Percentiles rank a stretch among this genome's conserved stretches.
Evolutionary conservation across 2,888 invertebrate genomes (phyloP).

Genomic region (Tetranychus piercei): DNA sequence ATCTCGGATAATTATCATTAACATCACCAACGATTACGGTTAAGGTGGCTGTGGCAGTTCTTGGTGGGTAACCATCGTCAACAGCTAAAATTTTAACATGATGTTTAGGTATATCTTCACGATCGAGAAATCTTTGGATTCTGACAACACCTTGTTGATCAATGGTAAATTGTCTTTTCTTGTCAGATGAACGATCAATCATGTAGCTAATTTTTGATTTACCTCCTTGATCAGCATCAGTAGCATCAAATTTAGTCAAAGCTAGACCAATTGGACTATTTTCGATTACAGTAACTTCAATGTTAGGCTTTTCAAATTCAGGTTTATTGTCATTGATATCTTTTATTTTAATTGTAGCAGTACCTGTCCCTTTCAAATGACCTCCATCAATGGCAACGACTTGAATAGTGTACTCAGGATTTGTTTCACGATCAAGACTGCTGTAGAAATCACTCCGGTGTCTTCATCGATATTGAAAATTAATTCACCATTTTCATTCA

Average conservation of each 20-base stretch:
- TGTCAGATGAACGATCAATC: conserved; percentile 75
- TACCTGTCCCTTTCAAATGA: conserved; percentile 79
- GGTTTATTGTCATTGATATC: conserved; percentile 80
- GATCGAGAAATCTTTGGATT: conserved; percentile 72
- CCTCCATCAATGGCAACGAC: conserved; percentile 90
- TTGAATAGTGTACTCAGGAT: conserved; percentile 92
- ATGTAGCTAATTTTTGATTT: conserved; percentile 43
- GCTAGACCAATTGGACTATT: conserved; percentile 76
- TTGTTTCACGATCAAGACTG: conserved; percentile 82
- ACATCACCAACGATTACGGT: conserved; percentile 88
- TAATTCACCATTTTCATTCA: conserved; percentile 84
- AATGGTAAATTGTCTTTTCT: conserved; percentile 79
- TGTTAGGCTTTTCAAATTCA: conserved; percentile 75
- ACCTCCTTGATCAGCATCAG: conserved; percentile 67
- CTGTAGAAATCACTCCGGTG: conserved; percentile 86
- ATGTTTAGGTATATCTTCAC: conserved; percentile 84
- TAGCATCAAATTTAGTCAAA: conserved; percentile 79
- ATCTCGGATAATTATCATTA: conserved; percentile 82
- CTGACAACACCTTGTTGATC: conserved; percentile 86
- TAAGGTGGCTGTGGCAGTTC: conserved; percentile 77
- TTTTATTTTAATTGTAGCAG: conserved; percentile 80
- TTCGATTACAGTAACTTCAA: conserved; percentile 75
- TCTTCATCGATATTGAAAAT: conserved; percentile 91
- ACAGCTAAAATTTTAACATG: conserved; percentile 89
- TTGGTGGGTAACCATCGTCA: conserved; percentile 77